Evolutionary conservation across 1,140 invertebrate species (phyloP).

Genomic region (Drosophila lacteicornis): DNA sequence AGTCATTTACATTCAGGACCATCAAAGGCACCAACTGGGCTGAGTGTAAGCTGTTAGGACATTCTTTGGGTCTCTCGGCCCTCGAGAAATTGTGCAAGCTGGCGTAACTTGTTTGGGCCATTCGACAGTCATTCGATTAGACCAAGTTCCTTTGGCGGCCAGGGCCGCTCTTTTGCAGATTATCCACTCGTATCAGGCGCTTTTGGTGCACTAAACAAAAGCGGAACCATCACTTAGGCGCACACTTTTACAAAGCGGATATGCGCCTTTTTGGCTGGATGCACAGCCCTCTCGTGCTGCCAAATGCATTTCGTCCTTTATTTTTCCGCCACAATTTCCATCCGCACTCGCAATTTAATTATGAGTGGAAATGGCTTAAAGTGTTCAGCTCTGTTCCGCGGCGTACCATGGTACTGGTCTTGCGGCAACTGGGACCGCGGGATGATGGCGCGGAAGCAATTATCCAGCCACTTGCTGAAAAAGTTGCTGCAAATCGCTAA

Average conservation of each 20-base stretch:
- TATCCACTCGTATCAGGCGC: constrained; percentile 22
- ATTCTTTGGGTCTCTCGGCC: not conserved
- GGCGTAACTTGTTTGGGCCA: constrained; percentile 40
- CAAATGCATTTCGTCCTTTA: constrained; percentile 40
- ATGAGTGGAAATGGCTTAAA: constrained; percentile 46
- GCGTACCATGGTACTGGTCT: not conserved
- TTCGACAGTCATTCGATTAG: constrained; percentile 48
- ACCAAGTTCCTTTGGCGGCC: constrained; percentile 15
- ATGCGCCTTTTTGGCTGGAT: constrained; percentile 29
- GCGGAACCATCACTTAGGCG: constrained; percentile 45
- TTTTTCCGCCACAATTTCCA: constrained; percentile 25
- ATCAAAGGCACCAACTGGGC: constrained; percentile 23
- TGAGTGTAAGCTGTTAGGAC: not conserved
- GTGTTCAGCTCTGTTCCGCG: constrained; percentile 2
- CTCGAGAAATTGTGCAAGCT: constrained; percentile 10
- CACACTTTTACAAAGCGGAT: constrained; percentile 21
- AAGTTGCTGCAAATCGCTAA: constrained; percentile 38
- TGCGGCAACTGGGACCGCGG: not conserved
- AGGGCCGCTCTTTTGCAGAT: constrained; percentile 20
- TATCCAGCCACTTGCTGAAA: constrained; percentile 55
- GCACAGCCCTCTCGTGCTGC: constrained; percentile 11
- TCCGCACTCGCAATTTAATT: constrained; percentile 62
- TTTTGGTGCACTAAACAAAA: constrained; percentile 22
- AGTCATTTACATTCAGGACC: constrained; percentile 17
- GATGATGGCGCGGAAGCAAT: constrained; percentile 51